Conservation (phyloP, 2,113 vertebrate genomes). For the Clupea harengus region DNA sequence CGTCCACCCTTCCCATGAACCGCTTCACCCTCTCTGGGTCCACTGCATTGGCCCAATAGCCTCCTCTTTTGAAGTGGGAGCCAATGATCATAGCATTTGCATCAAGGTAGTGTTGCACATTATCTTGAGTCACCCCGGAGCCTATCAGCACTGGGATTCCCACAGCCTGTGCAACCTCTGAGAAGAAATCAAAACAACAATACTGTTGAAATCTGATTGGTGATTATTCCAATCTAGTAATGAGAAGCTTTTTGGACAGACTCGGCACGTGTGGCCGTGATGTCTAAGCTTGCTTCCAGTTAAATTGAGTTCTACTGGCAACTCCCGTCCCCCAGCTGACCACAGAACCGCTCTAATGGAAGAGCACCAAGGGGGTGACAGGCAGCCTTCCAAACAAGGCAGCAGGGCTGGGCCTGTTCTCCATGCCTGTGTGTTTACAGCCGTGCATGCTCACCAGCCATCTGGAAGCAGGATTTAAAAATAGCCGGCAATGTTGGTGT, state of each 20-base stretch:
- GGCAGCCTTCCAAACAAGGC: conserved; percentile 46
- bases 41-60: conserved; percentile 76
- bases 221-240: not conserved
- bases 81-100: conserved; percentile 77
- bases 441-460: conserved; percentile 37
- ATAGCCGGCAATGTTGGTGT: conserved; percentile 48
- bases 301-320: conserved; percentile 41
- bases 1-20: conserved; percentile 75
- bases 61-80: conserved; percentile 81
- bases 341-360: conserved; percentile 30
- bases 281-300: conserved; percentile 15
- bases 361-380: conserved; percentile 31
- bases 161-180: conserved; percentile 71
- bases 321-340: conserved; percentile 42
- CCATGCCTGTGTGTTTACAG: conserved; percentile 50
- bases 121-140: conserved; percentile 81
- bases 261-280: not conserved
- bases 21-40: conserved; percentile 71
- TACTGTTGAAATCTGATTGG: not conserved
- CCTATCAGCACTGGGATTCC: conserved; percentile 77
- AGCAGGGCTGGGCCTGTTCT: conserved; percentile 44
- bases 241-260: not conserved
- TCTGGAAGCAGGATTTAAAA: conserved; percentile 56
- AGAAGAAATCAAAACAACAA: conserved; percentile 30
- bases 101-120: conserved; percentile 66